Evolutionary conservation across 1,140 invertebrate species (phyloP), one percentile per base, ranked within the genome.

Genomic region (Steinernema feltiae): DNA sequence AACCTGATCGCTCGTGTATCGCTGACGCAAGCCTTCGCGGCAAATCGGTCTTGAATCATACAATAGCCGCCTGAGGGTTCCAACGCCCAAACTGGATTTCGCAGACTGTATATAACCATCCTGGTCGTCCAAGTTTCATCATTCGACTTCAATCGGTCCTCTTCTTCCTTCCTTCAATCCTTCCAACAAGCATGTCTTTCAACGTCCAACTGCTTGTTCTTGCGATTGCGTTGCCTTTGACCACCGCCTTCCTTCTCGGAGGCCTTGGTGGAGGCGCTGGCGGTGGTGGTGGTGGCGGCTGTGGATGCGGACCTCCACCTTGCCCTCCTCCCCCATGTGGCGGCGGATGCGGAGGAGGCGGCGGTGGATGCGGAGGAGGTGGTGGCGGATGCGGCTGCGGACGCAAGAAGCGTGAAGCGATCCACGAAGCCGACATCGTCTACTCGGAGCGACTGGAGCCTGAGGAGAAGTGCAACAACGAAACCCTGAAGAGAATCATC

Each of bases 1-100:
- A n/a, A n/a, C n/a, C n/a, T n/a, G n/a, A n/a, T n/a, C n/a, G n/a
- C n/a, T n/a, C n/a, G n/a, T n/a, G n/a, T n/a, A 63, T 63, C 53
- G 53, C 53, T 63, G 24, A 27, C 53, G 24, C 53, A 63, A 63
- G 53, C 7, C 7, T n/a, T n/a, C 53, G 2, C 53, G 15, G 24
- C 24, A 7, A 63, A 63, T 63, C 24, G 7, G 53, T 63, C 24
- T 15, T 15, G 24, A 7, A 27, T 63, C 15, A 63, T 63, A 63
- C 53, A 63, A 63, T 63, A 63, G 53, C 15, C 53, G 53, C 53
- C 53, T 27, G 24, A 63, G 53, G 53, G n/a, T n/a, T n/a, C 53
- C 53, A 63, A 17, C 53, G 3, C 53, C 3, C 15, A 27, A 63
- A 63, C 53, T 63, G 53, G 53, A 15, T 21, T 7, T 21, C 2